A percentile compares a stretch with the other conserved stretches of the same genome.
Evolutionary conservation across 2,113 vertebrate genomes (phyloP).

Genomic region (Conger conger): DNA sequence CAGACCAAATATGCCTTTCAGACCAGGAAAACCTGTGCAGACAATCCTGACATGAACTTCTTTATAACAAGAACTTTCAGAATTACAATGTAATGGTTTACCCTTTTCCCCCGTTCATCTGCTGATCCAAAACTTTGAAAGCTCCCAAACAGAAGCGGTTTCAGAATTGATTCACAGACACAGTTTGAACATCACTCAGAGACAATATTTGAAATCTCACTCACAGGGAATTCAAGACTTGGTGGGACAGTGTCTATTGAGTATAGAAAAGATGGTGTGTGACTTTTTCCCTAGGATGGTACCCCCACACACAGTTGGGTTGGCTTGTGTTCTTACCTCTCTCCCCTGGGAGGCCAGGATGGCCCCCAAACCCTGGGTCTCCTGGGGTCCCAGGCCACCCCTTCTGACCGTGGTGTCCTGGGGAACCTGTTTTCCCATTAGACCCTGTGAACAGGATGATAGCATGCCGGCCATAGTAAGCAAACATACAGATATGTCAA

Average conservation of each 20-base stretch:
- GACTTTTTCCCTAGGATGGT: neutral
- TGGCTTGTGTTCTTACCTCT: constrained; percentile 67
- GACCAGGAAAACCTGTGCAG: constrained; percentile 77
- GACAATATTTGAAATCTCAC: no score
- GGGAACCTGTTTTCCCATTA: constrained; percentile 75
- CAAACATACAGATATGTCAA: neutral
- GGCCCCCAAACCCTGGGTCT: constrained; percentile 69
- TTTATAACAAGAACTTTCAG: neutral
- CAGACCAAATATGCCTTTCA: constrained; percentile 77
- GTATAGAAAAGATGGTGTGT: neutral
- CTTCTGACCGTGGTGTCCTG: constrained; percentile 78
- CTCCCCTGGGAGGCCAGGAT: constrained; percentile 72
- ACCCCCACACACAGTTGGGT: neutral
- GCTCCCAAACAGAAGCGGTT: no score
- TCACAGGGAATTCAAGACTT: no score
- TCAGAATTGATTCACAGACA: no score
- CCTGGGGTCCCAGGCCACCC: constrained; percentile 76
- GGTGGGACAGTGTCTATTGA: no score
- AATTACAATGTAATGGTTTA: neutral
- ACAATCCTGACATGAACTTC: constrained; percentile 12
- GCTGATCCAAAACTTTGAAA: neutral
- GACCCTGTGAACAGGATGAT: constrained; percentile 66
- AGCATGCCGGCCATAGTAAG: neutral
- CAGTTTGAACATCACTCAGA: no score
- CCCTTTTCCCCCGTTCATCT: neutral